phyloP scores from a whole-genome alignment of 2,888 invertebrate species.

The Julus scandinavius region DNA sequence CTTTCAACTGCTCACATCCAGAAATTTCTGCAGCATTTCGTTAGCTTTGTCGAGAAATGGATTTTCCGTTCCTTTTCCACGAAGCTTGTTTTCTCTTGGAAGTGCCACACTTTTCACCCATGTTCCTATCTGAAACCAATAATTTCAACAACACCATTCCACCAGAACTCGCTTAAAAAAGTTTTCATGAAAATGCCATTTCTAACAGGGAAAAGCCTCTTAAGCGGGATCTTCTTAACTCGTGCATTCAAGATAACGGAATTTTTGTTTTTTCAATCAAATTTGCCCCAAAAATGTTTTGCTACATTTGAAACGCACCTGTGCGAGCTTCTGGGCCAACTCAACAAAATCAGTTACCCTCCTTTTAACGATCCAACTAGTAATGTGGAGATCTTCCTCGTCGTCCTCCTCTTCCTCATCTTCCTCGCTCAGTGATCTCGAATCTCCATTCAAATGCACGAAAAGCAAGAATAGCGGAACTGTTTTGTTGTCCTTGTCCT shows the following conservation, averaged over 20 bases:
- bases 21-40: constrained; percentile 83
- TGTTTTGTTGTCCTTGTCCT: constrained; percentile 71
- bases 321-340: constrained; percentile 80
- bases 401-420: constrained; percentile 67
- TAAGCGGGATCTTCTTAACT: too few relatives aligned
- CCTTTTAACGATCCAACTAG: constrained; percentile 67
- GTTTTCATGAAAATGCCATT: too few relatives aligned
- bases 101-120: constrained; percentile 84
- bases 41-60: constrained; percentile 85
- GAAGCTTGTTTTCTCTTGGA: constrained; percentile 75
- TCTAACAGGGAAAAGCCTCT: too few relatives aligned
- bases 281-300: background rate
- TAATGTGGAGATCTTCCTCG: constrained; percentile 58
- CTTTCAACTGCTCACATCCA: constrained; percentile 75
- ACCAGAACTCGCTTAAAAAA: too few relatives aligned
- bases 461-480: constrained; percentile 63
- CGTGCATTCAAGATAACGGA: too few relatives aligned
- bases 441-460: constrained; percentile 63
- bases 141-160: constrained; percentile 22
- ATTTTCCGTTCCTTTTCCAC: constrained; percentile 81
- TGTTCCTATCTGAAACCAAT: constrained; percentile 73
- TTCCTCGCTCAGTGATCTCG: constrained; percentile 68
- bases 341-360: constrained; percentile 76
- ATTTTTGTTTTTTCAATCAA: too few relatives aligned
- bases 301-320: constrained; percentile 60